Conservation (phyloP, 2,888 invertebrate species). For the Chelonus formosanus region DNA sequence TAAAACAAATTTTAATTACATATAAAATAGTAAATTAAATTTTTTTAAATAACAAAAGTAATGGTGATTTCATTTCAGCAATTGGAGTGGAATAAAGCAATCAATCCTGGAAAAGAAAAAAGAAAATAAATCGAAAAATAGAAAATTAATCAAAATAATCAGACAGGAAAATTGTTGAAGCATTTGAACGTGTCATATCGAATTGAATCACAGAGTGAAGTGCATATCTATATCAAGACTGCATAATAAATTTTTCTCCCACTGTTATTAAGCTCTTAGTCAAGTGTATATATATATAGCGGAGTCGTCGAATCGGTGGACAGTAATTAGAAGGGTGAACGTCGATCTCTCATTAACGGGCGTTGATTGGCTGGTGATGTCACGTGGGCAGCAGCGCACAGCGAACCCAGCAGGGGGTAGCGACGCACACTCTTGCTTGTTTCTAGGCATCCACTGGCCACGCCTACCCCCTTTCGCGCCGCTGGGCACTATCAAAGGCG, state of each 20-base stretch:
- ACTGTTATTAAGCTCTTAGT: neutral
- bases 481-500: slow-evolving; percentile 57
- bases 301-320: slow-evolving; percentile 37
- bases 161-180: slow-evolving; percentile 3
- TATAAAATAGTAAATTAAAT: no score
- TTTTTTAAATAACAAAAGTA: no score
- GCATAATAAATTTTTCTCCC: no score
- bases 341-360: slow-evolving; percentile 54
- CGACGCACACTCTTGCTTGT: slow-evolving; percentile 54
- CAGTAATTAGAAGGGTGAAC: slow-evolving; percentile 48
- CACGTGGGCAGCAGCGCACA: slow-evolving; percentile 46
- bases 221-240: neutral
- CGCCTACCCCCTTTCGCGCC: slow-evolving; percentile 61
- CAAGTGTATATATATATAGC: slow-evolving; percentile 2
- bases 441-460: slow-evolving; percentile 60
- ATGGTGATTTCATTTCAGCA: no score
- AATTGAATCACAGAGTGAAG: neutral
- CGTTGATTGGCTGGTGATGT: slow-evolving; percentile 59
- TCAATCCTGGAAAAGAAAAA: neutral
- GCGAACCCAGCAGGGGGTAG: slow-evolving; percentile 38
- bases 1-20: no score
- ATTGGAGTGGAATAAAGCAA: no score
- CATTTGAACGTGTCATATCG: neutral
- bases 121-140: neutral
- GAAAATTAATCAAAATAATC: neutral